Conservation (phyloP, 2,113 vertebrate genomes). For the Gallinago paraguaiae region DNA sequence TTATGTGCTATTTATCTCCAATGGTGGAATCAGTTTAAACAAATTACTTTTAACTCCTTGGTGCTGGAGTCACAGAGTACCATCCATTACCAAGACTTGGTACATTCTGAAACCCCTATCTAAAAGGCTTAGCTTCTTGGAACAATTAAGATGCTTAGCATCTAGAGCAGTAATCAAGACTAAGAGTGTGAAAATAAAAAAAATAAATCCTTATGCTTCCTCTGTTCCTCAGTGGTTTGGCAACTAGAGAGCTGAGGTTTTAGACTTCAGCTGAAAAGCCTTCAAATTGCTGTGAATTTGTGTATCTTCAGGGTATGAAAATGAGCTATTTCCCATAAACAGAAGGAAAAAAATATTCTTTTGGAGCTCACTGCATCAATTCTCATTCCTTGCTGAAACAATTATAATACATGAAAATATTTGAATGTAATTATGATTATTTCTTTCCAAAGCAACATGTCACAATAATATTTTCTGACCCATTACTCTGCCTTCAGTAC, state of each 20-base stretch:
- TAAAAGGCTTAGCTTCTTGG: neutral
- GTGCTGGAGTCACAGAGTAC: neutral
- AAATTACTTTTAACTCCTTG: conserved; percentile 16
- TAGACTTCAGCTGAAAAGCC: neutral
- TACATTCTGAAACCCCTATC: neutral
- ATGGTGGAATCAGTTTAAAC: neutral
- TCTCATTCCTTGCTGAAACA: neutral
- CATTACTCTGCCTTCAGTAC: neutral
- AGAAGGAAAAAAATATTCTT: neutral
- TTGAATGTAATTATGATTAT: neutral
- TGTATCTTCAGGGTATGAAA: neutral
- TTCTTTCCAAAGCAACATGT: neutral
- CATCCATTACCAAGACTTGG: neutral
- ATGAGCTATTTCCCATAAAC: neutral
- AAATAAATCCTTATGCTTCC: neutral
- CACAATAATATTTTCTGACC: neutral
- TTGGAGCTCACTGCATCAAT: neutral
- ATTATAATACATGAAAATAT: neutral
- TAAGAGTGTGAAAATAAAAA: neutral
- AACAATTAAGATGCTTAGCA: neutral
- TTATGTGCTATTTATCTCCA: neutral
- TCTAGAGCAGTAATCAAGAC: neutral
- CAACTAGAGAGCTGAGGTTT: neutral
- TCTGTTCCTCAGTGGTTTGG: neutral
- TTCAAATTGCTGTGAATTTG: neutral